Evolutionary conservation across 2,797 vertebrate species (phyloP).

Genomic region (Carapus acus): DNA sequence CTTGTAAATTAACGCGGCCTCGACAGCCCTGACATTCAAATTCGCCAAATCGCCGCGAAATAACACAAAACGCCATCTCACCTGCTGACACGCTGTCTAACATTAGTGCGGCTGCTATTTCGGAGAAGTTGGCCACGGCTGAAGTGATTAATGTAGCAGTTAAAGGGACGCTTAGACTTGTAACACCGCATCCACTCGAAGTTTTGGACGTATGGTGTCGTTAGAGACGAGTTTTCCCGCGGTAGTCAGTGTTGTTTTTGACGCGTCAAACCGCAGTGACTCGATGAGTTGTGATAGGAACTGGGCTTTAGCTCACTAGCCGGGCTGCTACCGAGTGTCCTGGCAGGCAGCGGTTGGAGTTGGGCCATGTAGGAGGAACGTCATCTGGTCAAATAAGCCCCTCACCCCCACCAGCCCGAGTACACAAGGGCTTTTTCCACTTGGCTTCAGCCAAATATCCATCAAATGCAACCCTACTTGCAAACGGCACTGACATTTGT

Average conservation of each 20-base stretch:
- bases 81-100: slow-evolving; percentile 35
- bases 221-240: not conserved
- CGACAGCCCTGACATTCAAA: slow-evolving; percentile 12
- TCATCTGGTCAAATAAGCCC: slow-evolving; percentile 63
- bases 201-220: not conserved
- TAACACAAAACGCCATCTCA: not conserved
- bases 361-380: slow-evolving; percentile 62
- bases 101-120: slow-evolving; percentile 36
- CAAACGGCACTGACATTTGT: not conserved
- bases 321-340: slow-evolving; percentile 36
- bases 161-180: slow-evolving; percentile 11
- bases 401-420: slow-evolving; percentile 36
- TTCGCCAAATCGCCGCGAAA: not conserved
- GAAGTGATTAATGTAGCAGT: slow-evolving; percentile 22
- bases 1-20: slow-evolving; percentile 8
- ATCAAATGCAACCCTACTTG: not conserved
- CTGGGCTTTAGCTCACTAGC: slow-evolving; percentile 45
- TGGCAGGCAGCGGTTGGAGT: slow-evolving; percentile 47
- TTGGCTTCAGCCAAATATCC: slow-evolving; percentile 18
- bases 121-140: slow-evolving; percentile 31
- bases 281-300: not conserved
- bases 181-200: slow-evolving; percentile 1
- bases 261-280: no score
- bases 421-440: slow-evolving; percentile 49
- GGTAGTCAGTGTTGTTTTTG: slow-evolving; percentile 2